Conservation (phyloP, 2,888 invertebrate species). For the Trissonchulus latispiculum region DNA sequence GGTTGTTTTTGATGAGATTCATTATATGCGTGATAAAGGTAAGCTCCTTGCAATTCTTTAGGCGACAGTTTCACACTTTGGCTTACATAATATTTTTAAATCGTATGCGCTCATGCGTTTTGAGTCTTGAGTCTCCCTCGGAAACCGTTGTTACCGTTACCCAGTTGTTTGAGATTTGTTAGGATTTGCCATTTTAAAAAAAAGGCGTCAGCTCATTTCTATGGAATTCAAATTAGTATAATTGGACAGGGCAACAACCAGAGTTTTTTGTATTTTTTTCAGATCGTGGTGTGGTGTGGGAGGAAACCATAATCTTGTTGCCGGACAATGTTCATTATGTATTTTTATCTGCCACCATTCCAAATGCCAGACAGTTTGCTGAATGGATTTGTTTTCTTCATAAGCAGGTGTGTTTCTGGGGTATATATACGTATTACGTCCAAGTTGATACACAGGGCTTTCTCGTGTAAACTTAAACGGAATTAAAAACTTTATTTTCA, state of each 20-base stretch:
- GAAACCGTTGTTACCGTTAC: no score
- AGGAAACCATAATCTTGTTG: conserved; percentile 90
- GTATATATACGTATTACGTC: no score
- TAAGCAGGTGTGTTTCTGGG: conserved; percentile 55
- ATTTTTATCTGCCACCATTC: conserved; percentile 96
- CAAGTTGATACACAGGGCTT: no score
- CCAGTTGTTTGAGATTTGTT: background rate
- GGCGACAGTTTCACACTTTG: no score
- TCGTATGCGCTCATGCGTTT: no score
- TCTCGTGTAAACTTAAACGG: no score
- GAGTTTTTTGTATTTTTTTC: conserved; percentile 29
- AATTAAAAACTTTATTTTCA: no score
- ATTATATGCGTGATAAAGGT: conserved; percentile 95
- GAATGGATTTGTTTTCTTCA: conserved; percentile 64
- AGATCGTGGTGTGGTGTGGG: conserved; percentile 98
- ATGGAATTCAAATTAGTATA: background rate
- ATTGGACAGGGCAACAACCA: no score
- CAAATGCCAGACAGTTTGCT: conserved; percentile 81
- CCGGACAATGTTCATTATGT: conserved; percentile 97
- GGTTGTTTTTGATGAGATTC: conserved; percentile 99
- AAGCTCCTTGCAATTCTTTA: no score
- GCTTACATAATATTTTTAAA: no score
- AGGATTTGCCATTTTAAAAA: background rate
- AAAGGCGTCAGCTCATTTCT: background rate
- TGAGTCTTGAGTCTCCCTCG: no score